Evolutionary conservation across 23 tunicate species (phyloP).

Genomic region (Botrylloides violaceus): DNA sequence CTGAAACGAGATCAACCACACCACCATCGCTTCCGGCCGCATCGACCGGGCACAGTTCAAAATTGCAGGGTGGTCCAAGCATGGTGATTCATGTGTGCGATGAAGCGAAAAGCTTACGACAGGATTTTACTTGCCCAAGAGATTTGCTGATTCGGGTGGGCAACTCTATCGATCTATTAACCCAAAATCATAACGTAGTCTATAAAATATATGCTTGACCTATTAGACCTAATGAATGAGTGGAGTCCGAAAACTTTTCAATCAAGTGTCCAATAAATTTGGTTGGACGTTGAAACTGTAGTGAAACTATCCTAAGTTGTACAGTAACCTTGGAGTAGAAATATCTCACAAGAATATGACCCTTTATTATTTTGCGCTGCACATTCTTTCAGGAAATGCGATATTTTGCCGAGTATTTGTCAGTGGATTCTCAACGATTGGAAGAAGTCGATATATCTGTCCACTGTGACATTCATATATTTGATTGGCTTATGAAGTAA

Average conservation of each 20-base stretch:
- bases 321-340: too few species aligned
- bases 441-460: conserved; percentile 98
- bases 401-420: conserved; percentile 91
- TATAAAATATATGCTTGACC: too few species aligned
- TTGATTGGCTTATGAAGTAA: conserved; percentile 90
- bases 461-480: conserved; percentile 97
- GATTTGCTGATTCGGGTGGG: conserved; percentile 63
- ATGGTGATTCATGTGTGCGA: conserved; percentile 97
- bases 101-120: conserved; percentile 77
- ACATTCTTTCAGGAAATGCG: conserved; percentile 90
- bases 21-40: conserved; percentile 11
- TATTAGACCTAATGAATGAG: too few species aligned
- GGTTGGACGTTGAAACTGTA: too few species aligned
- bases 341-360: too few species aligned
- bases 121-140: conserved; percentile 91
- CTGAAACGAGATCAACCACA: conserved; percentile 24
- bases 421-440: conserved; percentile 65
- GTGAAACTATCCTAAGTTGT: too few species aligned
- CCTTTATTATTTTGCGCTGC: too few species aligned
- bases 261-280: too few species aligned
- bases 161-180: too few species aligned
- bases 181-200: too few species aligned
- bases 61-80: conserved; percentile 22
- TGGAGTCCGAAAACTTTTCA: too few species aligned
- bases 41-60: background rate